These are phyloP conservation scores for Yponomeuta malinellus DNA, from an alignment of 2,888 invertebrate species.

Conservation along the genomic window DNA sequence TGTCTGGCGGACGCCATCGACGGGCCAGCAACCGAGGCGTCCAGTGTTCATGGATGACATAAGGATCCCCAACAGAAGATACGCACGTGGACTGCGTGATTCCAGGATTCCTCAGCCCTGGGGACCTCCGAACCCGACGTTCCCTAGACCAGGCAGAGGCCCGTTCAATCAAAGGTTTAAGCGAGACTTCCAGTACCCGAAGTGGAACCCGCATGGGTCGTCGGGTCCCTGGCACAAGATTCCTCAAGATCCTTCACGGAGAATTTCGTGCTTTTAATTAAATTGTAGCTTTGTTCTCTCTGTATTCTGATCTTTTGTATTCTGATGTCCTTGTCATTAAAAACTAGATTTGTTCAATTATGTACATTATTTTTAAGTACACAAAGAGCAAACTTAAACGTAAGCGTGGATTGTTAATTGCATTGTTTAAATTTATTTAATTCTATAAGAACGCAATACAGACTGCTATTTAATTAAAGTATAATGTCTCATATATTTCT, in stretches of 20 bases:
- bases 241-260: neutral
- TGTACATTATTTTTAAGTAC: no score
- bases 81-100: constrained; percentile 1
- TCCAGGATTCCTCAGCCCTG: neutral
- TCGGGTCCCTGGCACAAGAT: neutral
- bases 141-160: no score
- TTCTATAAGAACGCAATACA: no score
- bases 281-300: no score
- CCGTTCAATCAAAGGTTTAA: neutral
- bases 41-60: constrained; percentile 15
- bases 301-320: no score
- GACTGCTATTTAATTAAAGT: no score
- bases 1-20: constrained; percentile 14
- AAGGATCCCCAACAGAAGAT: constrained; percentile 12
- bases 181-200: neutral
- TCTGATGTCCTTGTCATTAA: no score
- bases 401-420: no score
- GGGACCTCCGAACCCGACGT: neutral
- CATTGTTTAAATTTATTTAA: no score
- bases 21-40: constrained; percentile 11
- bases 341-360: no score
- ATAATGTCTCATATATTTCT: no score
- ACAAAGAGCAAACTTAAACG: no score
- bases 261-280: neutral
- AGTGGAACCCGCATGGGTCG: constrained; percentile 4